Evolutionary conservation across 1,140 invertebrate species (phyloP), one percentile per base, ranked within the genome.

Genomic region (Drosophila tropicalis): DNA sequence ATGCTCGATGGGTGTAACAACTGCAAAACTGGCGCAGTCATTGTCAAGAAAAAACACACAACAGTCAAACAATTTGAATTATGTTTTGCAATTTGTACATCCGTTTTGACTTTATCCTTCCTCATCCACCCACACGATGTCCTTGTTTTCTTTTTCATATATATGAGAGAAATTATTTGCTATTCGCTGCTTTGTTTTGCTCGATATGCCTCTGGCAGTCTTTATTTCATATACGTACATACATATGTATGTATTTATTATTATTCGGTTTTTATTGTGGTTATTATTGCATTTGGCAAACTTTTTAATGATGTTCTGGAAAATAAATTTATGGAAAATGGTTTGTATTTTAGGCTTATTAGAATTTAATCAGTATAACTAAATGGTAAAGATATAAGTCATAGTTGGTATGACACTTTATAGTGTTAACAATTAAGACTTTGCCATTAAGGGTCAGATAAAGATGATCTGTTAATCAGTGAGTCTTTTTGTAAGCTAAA

Each of bases 51-150:
- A 68, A 75, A 10, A 12, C 44, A 51, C 7, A 47, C 44, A 51
- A 51, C 44, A 51, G 87, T 90, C 87, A 90, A 89, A 84, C 87
- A 90, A 91, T 90, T 90, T 90, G 87, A 90, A 90, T 90, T 90
- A 90, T 90, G 87, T 83, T 78, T 70, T 73, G 87, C 87, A 91
- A 90, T 90, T 90, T 90, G 81, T 90, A 90, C 83, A 89, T 89
- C 84, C 84, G 85, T 71, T 84, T 70, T 75, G 83, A 68, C 70
- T 86, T 86, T 34, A 65, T 51, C 44, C 44, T 22, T 19, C 67
- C 79, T 60, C 77, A 54, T 69, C 40, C 69, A 72, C 76, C 22
- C 63, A 70, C 69, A 69, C 55, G 19, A 17, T 17, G 47, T 47
- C 34, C 55, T 71, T 62, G 62, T 51, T 29, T 41, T 39, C 41